These are phyloP conservation scores for Ptyas mucosa DNA, from an alignment of 2,113 vertebrate species.

Conservation along the genomic window DNA sequence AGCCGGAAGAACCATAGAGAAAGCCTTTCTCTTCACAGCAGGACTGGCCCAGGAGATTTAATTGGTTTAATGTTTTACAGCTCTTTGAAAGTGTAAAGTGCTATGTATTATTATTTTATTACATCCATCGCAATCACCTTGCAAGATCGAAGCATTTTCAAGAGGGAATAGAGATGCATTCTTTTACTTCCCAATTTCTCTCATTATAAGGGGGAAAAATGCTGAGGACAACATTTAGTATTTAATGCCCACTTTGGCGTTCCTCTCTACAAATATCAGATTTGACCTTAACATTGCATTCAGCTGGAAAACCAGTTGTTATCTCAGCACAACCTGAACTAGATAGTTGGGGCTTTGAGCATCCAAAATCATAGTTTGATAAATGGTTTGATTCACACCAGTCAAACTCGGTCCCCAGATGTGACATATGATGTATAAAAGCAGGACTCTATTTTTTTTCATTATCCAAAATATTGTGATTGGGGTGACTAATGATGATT, in stretches of 20 bases:
- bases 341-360: neutral
- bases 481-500: neutral
- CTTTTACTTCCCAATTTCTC: neutral
- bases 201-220: neutral
- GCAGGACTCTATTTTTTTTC: neutral
- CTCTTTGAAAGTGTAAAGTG: slow-evolving; percentile 10
- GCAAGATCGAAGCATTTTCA: neutral
- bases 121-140: neutral
- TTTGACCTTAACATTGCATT: neutral
- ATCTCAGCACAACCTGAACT: neutral
- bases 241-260: neutral
- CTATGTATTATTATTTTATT: slow-evolving; percentile 16
- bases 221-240: neutral
- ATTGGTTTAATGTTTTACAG: slow-evolving; percentile 16
- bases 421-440: neutral
- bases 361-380: neutral
- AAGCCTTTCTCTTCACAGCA: neutral
- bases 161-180: neutral
- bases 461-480: neutral
- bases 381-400: neutral
- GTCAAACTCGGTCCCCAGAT: neutral
- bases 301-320: neutral
- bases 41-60: neutral
- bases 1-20: neutral
- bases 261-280: neutral